These are phyloP conservation scores for Eulemur albifrons DNA, from an alignment of 2,797 vertebrate genomes.

Conservation along the genomic window DNA sequence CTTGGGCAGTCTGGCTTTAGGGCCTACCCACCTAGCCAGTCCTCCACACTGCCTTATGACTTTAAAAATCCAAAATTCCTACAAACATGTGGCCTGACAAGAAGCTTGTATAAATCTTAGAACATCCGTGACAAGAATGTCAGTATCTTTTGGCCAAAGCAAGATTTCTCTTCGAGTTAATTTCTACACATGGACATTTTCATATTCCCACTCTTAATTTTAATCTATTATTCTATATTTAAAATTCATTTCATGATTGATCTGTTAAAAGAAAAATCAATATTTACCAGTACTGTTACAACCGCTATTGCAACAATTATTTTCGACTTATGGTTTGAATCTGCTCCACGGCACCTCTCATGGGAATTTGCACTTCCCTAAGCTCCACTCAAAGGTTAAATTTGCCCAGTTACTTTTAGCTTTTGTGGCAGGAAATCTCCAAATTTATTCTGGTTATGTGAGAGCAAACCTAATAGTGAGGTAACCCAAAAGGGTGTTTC, in stretches of 20 bases:
- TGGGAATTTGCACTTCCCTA: not conserved
- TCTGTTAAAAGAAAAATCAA: not conserved
- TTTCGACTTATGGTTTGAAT: not conserved
- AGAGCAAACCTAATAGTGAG: not conserved
- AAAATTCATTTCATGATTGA: slow-evolving; percentile 12
- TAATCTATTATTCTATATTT: not conserved
- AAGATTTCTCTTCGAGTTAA: slow-evolving; percentile 12
- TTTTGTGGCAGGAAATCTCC: slow-evolving; percentile 6
- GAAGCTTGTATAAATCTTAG: not conserved
- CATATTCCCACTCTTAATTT: not conserved
- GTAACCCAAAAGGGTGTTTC: not conserved
- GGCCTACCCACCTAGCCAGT: not conserved
- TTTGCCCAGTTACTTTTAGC: not conserved
- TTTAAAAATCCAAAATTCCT: slow-evolving; percentile 10
- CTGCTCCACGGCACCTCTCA: not conserved
- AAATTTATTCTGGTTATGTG: not conserved
- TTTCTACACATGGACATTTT: not conserved
- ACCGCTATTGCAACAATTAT: not conserved
- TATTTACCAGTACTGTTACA: not conserved
- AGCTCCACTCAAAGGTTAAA: not conserved
- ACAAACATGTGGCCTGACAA: not conserved
- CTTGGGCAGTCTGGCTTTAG: not conserved
- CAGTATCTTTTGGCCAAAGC: not conserved
- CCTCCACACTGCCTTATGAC: not conserved
- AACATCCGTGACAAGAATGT: not conserved